phyloP scores from a whole-genome alignment of 2,797 vertebrate genomes.

The Ciconia nigra region DNA sequence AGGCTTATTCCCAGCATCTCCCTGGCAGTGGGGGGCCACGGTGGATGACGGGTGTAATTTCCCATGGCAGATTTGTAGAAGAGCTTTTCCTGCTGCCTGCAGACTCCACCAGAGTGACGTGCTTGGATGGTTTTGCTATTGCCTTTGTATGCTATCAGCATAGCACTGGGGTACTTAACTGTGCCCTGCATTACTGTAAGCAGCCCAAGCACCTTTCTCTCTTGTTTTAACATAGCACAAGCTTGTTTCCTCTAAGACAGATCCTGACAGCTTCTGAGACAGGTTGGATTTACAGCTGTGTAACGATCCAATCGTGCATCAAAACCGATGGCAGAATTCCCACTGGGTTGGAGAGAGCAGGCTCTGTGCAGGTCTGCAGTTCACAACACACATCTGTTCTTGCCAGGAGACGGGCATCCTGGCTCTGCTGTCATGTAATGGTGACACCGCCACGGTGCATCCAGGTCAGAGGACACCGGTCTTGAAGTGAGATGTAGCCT shows the following conservation, averaged over 20 bases:
- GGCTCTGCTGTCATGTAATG: background rate
- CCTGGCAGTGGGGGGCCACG: background rate
- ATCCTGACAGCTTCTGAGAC: background rate
- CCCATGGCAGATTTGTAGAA: background rate
- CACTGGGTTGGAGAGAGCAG: background rate
- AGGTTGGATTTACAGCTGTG: background rate
- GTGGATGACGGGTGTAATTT: background rate
- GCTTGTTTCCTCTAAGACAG: background rate
- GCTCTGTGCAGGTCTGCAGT: background rate
- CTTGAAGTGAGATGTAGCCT: background rate
- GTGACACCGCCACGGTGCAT: background rate
- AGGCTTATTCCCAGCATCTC: background rate
- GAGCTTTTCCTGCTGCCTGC: background rate
- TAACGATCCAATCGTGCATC: fast-evolving
- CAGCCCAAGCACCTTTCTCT: background rate
- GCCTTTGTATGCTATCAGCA: background rate
- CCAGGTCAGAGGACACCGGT: background rate
- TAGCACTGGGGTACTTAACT: background rate
- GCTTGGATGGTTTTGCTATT: background rate
- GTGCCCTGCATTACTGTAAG: background rate
- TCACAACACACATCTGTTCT: background rate
- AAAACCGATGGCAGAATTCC: background rate
- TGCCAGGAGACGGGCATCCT: background rate
- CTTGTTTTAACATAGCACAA: background rate
- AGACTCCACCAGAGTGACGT: background rate